Percentiles rank a stretch among this genome's conserved stretches.
These are phyloP conservation scores for Tiliqua scincoides DNA, from an alignment of 2,113 vertebrate genomes.

Conservation along the genomic window DNA sequence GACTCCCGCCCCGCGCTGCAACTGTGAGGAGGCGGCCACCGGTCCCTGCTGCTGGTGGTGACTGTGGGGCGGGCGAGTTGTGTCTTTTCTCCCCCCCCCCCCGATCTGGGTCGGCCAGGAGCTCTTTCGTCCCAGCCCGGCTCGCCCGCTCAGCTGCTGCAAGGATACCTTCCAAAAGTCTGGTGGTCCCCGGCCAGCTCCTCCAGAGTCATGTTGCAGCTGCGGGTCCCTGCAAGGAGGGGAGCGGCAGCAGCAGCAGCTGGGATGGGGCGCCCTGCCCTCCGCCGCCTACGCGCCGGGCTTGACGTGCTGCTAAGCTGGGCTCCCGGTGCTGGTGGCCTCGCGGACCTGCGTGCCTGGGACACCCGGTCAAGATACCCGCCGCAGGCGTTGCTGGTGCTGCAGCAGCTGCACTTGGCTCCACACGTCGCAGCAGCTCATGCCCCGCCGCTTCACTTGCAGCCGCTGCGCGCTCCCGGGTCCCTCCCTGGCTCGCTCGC, in stretches of 20 bases:
- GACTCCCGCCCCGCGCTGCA: not conserved
- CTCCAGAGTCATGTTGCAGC: slow-evolving; percentile 78
- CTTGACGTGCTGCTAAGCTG: not conserved
- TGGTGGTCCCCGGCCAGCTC: slow-evolving; percentile 74
- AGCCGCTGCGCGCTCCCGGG: not conserved
- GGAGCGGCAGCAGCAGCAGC: not conserved
- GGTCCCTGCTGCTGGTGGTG: not conserved
- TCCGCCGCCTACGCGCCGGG: not conserved
- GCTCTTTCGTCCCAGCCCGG: not conserved
- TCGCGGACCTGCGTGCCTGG: not conserved
- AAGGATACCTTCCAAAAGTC: slow-evolving; percentile 68
- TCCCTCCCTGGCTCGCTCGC: not conserved
- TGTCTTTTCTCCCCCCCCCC: not conserved
- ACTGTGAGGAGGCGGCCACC: not conserved
- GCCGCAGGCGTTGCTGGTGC: not conserved
- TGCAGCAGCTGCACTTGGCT: not conserved
- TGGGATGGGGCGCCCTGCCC: not conserved
- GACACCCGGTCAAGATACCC: no score
- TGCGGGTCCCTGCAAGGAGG: slow-evolving; percentile 6
- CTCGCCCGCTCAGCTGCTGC: fast-evolving
- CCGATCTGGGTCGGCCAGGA: not conserved
- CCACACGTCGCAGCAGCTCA: no score
- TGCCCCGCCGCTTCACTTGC: not conserved
- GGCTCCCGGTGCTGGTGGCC: not conserved
- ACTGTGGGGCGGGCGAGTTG: not conserved